These are phyloP conservation scores for Sebastes trivittatus DNA, from an alignment of 2,797 vertebrate genomes.

Conservation along the genomic window DNA sequence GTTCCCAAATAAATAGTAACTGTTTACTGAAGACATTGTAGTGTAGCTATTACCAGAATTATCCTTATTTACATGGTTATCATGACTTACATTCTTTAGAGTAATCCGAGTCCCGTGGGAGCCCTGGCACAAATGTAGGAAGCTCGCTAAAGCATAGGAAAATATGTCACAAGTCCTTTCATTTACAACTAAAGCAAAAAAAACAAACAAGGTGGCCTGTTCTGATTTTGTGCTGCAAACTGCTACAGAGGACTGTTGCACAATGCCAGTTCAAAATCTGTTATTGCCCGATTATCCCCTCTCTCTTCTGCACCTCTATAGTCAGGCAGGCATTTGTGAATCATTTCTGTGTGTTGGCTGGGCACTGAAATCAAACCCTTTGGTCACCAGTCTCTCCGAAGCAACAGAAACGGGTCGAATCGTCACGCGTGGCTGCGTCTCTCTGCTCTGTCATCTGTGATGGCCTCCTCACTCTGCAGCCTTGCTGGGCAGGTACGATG, in stretches of 20 bases:
- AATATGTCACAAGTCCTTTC: conserved; percentile 68
- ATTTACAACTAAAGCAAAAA: conserved; percentile 59
- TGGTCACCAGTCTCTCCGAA: conserved; percentile 28
- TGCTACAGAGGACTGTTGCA: conserved; percentile 47
- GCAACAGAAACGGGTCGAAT: conserved; percentile 33
- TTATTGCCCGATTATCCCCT: conserved; percentile 36
- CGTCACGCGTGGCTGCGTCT: conserved; percentile 7
- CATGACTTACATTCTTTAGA: conserved; percentile 82
- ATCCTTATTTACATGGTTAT: conserved; percentile 77
- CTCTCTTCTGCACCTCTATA: conserved; percentile 15
- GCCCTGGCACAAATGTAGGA: conserved; percentile 74
- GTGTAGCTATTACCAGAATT: conserved; percentile 67
- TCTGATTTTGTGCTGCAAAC: conserved; percentile 49
- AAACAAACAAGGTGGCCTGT: conserved; percentile 26
- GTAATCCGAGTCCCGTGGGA: conserved; percentile 70
- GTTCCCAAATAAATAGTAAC: conserved; percentile 38
- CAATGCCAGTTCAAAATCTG: conserved; percentile 40
- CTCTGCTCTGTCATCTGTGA: conserved; percentile 20
- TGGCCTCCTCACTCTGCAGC: conserved; percentile 22
- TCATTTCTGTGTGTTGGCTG: conserved; percentile 25
- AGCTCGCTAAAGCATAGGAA: conserved; percentile 71
- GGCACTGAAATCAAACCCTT: conserved; percentile 31
- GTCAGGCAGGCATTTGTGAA: conserved; percentile 54
- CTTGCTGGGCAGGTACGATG: conserved; percentile 32
- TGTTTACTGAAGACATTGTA: conserved; percentile 49